Base-by-base conservation (phyloP, 2,797 vertebrate genomes). In the Gadopsis marmoratus region DNA sequence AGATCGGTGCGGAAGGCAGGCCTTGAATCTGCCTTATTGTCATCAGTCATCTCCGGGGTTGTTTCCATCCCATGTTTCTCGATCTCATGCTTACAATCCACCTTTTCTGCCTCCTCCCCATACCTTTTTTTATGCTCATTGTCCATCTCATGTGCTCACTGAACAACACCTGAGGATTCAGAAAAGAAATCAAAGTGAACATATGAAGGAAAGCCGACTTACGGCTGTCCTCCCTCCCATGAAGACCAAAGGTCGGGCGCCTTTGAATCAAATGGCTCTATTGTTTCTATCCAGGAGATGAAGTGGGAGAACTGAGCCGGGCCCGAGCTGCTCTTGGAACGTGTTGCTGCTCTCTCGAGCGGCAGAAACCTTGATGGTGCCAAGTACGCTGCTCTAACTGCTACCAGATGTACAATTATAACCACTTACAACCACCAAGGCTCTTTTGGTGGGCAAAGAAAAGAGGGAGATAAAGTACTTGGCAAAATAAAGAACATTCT, bases 331-430 rank as follows among this genome's bases (percentile, higher is more conserved):
- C 82, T 80, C 71, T 65, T 78, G 82, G 81, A 86, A 76, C 56
- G 59, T n/a, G 55, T 81, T 67, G 71, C 64, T 35, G 64, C 62
- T 82, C 68, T 76, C 59, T 76, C 23, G 35, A 71, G 81, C 69
- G 56, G 81, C 78, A 83, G 67, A 89, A 89, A 79, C 54, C 70
- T 78, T 7, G 3, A 1, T 4, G 55, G 54, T 90, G 91, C 90
- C 90, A 93, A 92, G 71, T 80, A 86, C 55, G 69, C 88, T 35
- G 72, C 76, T 79, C 60, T 92, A 93, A 95, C 80, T 86, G 79
- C 85, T 89, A 92, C 88, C 94, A 95, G 92, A 94, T 94, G 92
- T 87, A 72, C 88, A 90, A 90, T 92, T 91, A 86, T 64, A 86
- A 73, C 72, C 82, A 69, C 80, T 86, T 69, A 70, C 59, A 89